phyloP scores from a whole-genome alignment of 2,113 vertebrate genomes.

The Tylochromis polylepis region DNA sequence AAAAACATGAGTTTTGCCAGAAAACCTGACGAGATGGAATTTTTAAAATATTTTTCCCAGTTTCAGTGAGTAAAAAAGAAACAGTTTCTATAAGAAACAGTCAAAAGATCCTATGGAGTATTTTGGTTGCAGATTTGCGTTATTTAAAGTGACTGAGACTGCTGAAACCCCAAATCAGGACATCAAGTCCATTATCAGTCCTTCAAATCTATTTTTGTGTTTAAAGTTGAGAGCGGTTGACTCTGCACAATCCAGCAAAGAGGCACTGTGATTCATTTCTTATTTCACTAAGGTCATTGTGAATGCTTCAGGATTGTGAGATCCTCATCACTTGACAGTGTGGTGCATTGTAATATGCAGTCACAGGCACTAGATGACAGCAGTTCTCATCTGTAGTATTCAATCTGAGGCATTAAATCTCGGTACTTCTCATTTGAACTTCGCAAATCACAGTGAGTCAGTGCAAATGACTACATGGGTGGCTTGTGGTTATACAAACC shows the following conservation, averaged over 20 bases:
- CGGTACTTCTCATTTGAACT: neutral
- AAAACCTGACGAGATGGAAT: too few species aligned
- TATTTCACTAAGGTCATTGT: neutral
- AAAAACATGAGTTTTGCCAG: too few species aligned
- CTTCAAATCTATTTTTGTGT: neutral
- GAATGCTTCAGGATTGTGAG: neutral
- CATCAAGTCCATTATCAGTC: neutral
- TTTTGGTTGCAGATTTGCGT: too few species aligned
- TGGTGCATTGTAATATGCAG: neutral
- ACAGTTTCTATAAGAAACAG: too few species aligned
- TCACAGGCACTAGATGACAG: slow-evolving; percentile 3
- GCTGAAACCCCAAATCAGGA: neutral
- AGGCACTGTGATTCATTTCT: neutral
- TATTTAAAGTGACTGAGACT: neutral
- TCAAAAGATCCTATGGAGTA: too few species aligned
- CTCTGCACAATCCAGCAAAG: neutral
- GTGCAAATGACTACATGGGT: neutral
- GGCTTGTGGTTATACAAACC: neutral
- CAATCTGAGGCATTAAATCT: neutral
- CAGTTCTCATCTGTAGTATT: neutral
- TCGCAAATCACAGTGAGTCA: neutral
- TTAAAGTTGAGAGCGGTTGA: neutral
- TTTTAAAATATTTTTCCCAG: too few species aligned
- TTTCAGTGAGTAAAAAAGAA: too few species aligned
- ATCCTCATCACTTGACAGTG: neutral